A percentile compares a stretch with the other conserved stretches of the same genome.
Evolutionary conservation across 2,888 invertebrate genomes (phyloP).

Genomic region (Thereva unica): DNA sequence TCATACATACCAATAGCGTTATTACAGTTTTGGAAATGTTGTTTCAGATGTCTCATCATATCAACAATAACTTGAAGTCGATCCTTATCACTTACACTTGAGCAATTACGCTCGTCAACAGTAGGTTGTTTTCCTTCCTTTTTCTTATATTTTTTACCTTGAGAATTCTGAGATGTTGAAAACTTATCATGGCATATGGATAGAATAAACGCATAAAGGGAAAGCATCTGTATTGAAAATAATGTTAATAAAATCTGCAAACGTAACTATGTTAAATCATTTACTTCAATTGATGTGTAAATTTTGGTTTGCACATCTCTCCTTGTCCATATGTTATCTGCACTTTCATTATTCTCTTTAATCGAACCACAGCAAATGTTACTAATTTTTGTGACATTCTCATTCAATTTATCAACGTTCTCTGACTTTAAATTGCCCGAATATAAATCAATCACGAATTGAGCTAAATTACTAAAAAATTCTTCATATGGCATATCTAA

Average conservation of each 20-base stretch:
- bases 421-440: slow-evolving; percentile 49
- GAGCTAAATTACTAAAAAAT: slow-evolving; percentile 54
- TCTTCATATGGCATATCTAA: slow-evolving; percentile 55
- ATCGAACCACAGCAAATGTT: slow-evolving; percentile 53
- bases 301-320: slow-evolving; percentile 62
- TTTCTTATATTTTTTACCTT: slow-evolving; percentile 47
- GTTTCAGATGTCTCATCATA: slow-evolving; percentile 54
- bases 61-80: slow-evolving; percentile 53
- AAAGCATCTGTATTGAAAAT: slow-evolving; percentile 50
- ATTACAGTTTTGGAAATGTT: slow-evolving; percentile 53
- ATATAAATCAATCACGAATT: slow-evolving; percentile 55
- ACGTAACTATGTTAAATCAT: slow-evolving; percentile 40
- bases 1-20: slow-evolving; percentile 52
- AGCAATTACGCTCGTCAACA: slow-evolving; percentile 15
- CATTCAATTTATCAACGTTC: slow-evolving; percentile 49
- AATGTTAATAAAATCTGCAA: background rate
- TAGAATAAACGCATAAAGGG: slow-evolving; percentile 55
- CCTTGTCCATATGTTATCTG: slow-evolving; percentile 59
- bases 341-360: slow-evolving; percentile 54
- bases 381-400: slow-evolving; percentile 50
- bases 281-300: slow-evolving; percentile 67
- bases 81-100: slow-evolving; percentile 50
- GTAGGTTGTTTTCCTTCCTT: slow-evolving; percentile 45
- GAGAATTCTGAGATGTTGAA: slow-evolving; percentile 47
- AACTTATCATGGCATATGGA: slow-evolving; percentile 54